Evolutionary conservation across 2,797 vertebrate species (phyloP).

Genomic region (Mormyrus hasselquistii): DNA sequence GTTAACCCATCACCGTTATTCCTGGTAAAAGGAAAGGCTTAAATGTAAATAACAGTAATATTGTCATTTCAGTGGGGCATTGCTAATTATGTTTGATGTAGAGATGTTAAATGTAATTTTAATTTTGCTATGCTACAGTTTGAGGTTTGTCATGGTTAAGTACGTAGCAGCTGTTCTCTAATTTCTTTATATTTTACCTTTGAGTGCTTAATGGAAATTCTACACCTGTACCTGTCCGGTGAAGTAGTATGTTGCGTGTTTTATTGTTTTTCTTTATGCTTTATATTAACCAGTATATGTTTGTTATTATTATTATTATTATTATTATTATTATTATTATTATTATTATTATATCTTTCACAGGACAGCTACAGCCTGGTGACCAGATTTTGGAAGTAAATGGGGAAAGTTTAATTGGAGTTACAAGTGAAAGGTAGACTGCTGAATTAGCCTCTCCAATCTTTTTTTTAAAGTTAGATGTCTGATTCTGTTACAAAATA

Average conservation of each 20-base stretch:
- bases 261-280: neutral
- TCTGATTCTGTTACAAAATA: neutral
- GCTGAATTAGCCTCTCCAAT: neutral
- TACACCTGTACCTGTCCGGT: neutral
- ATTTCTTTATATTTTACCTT: neutral
- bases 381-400: constrained; percentile 91
- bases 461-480: neutral
- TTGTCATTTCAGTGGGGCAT: neutral
- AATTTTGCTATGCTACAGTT: neutral
- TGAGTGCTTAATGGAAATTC: neutral
- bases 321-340: neutral
- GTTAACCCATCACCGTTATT: neutral
- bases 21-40: neutral
- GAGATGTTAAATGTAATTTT: neutral
- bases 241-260: neutral
- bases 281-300: neutral
- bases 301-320: neutral
- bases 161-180: neutral
- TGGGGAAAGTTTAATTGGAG: constrained; percentile 75
- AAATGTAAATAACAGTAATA: neutral
- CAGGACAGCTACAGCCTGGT: constrained; percentile 78
- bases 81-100: neutral
- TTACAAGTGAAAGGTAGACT: constrained; percentile 78
- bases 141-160: neutral
- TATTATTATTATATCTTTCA: neutral